Conservation (phyloP, 2,888 invertebrate species). For the Drosophila peninsularis region DNA sequence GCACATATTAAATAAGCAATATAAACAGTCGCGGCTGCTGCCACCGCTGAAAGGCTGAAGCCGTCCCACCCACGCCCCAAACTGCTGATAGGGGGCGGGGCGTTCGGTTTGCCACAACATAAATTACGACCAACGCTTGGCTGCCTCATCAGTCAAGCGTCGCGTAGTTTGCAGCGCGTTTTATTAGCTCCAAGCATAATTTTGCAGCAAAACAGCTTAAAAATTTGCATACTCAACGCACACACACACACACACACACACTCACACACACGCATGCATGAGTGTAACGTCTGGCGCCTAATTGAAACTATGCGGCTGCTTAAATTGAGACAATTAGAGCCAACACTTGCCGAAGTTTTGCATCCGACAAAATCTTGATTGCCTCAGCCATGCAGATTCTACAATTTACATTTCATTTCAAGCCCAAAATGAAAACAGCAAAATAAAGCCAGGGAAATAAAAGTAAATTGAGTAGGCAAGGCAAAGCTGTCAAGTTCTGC, state of each 20-base stretch:
- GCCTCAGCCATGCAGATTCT: slow-evolving; percentile 60
- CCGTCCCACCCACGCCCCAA: not conserved
- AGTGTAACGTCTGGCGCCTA: slow-evolving; percentile 54
- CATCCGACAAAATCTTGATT: slow-evolving; percentile 60
- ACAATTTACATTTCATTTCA: slow-evolving; percentile 68
- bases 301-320: slow-evolving; percentile 75
- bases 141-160: slow-evolving; percentile 78
- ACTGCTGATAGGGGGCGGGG: not conserved
- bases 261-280: not conserved
- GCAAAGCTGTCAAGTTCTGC: not conserved
- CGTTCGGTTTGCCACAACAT: slow-evolving; percentile 74
- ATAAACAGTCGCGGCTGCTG: slow-evolving; percentile 59
- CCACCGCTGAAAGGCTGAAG: slow-evolving; percentile 1
- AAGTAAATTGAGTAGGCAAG: not conserved
- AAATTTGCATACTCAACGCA: slow-evolving; percentile 67
- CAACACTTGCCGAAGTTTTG: slow-evolving; percentile 44
- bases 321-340: slow-evolving; percentile 75
- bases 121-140: slow-evolving; percentile 76
- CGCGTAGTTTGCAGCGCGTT: slow-evolving; percentile 74
- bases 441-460: slow-evolving; percentile 1
- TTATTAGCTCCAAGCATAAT: slow-evolving; percentile 78
- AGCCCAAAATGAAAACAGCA: not conserved
- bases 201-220: slow-evolving; percentile 73
- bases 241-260: slow-evolving; percentile 5
- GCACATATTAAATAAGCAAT: slow-evolving; percentile 81